Percentiles rank a stretch among this genome's conserved stretches.
phyloP scores from a whole-genome alignment of 2,113 vertebrate genomes.

The Thunnus thynnus region DNA sequence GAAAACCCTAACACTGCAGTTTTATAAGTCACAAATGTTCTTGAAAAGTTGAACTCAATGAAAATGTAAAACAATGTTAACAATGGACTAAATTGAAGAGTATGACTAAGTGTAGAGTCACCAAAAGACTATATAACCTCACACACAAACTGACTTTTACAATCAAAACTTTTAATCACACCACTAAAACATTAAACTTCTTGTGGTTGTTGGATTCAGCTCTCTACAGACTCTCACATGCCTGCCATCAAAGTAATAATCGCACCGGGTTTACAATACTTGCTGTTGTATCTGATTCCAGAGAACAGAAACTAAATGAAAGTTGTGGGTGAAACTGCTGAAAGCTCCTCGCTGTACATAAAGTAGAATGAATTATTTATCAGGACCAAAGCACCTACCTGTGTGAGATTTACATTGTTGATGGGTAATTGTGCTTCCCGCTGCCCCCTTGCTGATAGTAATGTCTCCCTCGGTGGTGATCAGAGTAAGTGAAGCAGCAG shows the following conservation, averaged over 20 bases:
- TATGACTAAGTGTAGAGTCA: neutral
- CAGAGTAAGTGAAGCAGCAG: slow-evolving; percentile 67
- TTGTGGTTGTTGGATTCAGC: neutral
- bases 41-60: neutral
- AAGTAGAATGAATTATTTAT: slow-evolving; percentile 14
- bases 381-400: slow-evolving; percentile 69
- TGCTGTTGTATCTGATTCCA: neutral
- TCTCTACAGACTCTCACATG: slow-evolving; percentile 7
- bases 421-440: slow-evolving; percentile 57
- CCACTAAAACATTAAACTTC: neutral
- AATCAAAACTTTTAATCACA: slow-evolving; percentile 11
- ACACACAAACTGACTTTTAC: slow-evolving; percentile 5
- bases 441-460: slow-evolving; percentile 64
- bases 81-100: neutral
- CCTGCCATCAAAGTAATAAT: slow-evolving; percentile 9
- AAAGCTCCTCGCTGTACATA: neutral
- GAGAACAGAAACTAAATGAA: slow-evolving; percentile 4
- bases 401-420: slow-evolving; percentile 74
- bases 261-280: slow-evolving; percentile 18
- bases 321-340: slow-evolving; percentile 12
- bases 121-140: neutral
- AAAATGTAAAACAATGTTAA: neutral
- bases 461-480: slow-evolving; percentile 75
- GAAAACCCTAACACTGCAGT: neutral
- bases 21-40: neutral